phyloP scores from a whole-genome alignment of 1,140 invertebrate species.

The Samia ricini region DNA sequence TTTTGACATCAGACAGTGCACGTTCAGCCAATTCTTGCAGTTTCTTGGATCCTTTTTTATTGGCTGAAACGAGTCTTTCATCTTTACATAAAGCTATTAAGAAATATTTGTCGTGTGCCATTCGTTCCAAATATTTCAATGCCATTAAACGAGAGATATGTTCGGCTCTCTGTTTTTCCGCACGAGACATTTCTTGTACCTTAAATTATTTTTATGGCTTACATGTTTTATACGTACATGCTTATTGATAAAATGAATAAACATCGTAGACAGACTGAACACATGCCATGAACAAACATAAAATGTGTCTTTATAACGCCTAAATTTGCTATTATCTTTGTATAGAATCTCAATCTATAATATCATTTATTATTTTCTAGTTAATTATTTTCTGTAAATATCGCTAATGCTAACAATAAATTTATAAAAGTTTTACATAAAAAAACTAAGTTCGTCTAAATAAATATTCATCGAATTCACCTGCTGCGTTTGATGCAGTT shows the following conservation, averaged over 20 bases:
- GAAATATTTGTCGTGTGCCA: constrained; percentile 70
- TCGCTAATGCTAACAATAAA: neutral
- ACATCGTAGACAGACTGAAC: no score
- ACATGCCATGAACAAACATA: no score
- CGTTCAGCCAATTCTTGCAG: constrained; percentile 54
- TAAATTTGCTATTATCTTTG: no score
- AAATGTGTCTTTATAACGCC: no score
- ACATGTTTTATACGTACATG: constrained; percentile 12
- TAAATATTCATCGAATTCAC: constrained; percentile 18
- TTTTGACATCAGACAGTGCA: constrained; percentile 57
- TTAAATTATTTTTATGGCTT: constrained; percentile 22
- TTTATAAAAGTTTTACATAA: neutral
- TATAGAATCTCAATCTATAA: no score
- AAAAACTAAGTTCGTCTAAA: neutral
- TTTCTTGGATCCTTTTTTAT: constrained; percentile 52
- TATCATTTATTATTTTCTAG: no score
- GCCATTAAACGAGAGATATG: constrained; percentile 65
- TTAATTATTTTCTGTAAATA: no score
- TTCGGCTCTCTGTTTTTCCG: constrained; percentile 55
- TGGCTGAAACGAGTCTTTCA: constrained; percentile 60
- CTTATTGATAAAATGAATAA: neutral
- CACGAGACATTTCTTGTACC: constrained; percentile 59
- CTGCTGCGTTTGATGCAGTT: constrained; percentile 37
- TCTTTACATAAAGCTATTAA: constrained; percentile 61
- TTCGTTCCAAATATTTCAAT: constrained; percentile 67